Percentiles rank a stretch among this genome's conserved stretches.
Conservation (phyloP, 2,888 invertebrate species). For the Troilus luridus region DNA sequence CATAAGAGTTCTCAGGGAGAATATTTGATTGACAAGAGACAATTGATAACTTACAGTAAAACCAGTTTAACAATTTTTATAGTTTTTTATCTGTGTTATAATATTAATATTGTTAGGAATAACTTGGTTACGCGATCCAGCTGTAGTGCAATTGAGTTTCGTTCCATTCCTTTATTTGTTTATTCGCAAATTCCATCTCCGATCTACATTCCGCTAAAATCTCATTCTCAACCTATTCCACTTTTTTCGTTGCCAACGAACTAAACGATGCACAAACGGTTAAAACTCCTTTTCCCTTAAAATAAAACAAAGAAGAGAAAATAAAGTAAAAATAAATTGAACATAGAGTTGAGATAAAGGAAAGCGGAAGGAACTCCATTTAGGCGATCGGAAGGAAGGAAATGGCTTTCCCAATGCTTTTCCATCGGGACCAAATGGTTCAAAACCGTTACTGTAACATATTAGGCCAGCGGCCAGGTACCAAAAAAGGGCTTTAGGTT, state of each 20-base stretch:
- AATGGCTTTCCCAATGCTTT: not conserved
- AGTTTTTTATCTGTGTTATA: no score
- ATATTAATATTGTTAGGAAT: no score
- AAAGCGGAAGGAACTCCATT: slow-evolving; percentile 39
- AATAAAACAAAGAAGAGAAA: not conserved
- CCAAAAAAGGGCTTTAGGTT: no score
- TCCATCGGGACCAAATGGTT: not conserved
- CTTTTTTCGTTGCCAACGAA: not conserved
- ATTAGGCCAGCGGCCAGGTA: no score
- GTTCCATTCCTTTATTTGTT: not conserved
- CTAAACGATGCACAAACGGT: not conserved
- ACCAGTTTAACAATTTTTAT: no score
- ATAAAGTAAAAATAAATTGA: not conserved
- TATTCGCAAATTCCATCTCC: not conserved
- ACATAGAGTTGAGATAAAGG: not conserved
- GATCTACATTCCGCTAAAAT: not conserved
- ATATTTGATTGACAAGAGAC: no score
- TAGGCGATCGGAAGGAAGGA: slow-evolving; percentile 38
- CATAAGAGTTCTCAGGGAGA: no score
- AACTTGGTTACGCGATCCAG: no score
- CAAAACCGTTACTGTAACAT: not conserved
- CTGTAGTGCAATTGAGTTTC: no score
- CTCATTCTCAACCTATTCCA: not conserved
- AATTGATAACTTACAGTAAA: no score
- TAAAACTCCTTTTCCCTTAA: not conserved